Percentiles rank a stretch among this genome's conserved stretches.
Evolutionary conservation across 2,797 vertebrate species (phyloP).

Genomic region (Chaenodraco wilsoni): DNA sequence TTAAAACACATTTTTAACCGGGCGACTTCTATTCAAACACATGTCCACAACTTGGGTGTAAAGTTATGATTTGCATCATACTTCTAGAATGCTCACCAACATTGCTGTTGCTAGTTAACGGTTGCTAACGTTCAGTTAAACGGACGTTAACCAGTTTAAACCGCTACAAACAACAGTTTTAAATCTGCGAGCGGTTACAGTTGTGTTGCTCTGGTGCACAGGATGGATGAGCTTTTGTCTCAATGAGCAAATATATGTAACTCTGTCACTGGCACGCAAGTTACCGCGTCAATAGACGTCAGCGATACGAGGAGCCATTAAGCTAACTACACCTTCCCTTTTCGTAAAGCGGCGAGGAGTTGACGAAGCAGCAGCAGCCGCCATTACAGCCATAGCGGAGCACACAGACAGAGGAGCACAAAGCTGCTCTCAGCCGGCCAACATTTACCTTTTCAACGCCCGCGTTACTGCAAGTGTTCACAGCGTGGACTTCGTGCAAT

Average conservation of each 20-base stretch:
- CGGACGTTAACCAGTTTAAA: constrained; percentile 55
- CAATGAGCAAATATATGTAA: constrained; percentile 81
- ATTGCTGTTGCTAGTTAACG: constrained; percentile 45
- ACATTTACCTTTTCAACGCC: constrained; percentile 74
- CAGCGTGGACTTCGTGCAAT: constrained; percentile 63
- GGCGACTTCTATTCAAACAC: neutral
- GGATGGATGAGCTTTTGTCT: constrained; percentile 74
- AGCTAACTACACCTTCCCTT: constrained; percentile 84
- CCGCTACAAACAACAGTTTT: constrained; percentile 34
- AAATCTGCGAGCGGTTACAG: neutral
- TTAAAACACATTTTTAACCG: neutral
- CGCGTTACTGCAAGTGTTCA: constrained; percentile 61
- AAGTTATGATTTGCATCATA: neutral
- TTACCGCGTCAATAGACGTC: constrained; percentile 89
- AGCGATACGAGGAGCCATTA: constrained; percentile 88
- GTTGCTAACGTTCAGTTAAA: constrained; percentile 54
- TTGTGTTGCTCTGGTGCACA: constrained; percentile 34
- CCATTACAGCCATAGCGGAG: constrained; percentile 77
- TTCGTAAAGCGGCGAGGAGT: constrained; percentile 77
- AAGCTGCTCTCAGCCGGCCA: constrained; percentile 17
- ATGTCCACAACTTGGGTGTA: neutral
- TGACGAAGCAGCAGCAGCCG: constrained; percentile 75
- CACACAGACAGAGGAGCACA: constrained; percentile 25
- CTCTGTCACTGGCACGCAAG: constrained; percentile 88
- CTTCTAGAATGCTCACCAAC: constrained; percentile 14